Base-by-base conservation (phyloP, 2,113 vertebrate species). In the Peromyscus californicus region DNA sequence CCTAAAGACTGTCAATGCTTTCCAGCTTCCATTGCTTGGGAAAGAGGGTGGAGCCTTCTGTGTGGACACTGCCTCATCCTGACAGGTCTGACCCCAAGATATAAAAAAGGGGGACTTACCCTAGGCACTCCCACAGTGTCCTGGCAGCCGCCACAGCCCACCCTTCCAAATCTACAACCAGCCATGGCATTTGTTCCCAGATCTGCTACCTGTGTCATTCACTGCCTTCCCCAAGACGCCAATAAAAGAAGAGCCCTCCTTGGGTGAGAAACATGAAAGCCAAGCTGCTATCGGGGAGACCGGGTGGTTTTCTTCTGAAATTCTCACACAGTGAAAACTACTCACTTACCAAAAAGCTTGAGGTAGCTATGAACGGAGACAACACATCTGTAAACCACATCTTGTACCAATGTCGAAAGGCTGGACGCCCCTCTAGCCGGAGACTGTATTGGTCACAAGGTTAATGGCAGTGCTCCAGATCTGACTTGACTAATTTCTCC, bases 161-260 rank as follows among this genome's bases (percentile, higher is more conserved):
- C 84, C n/a, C 74, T 86, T 94, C 69, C 76, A 90, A 59, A 45
- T 75, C 90, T 57, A 57, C 54, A 7, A 78, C 92, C 78, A 54
- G 26, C 2, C 85, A 31, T 54, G 1, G 51, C 4, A 82, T 59
- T 91, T 90, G 94, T 95, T 93, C 92, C 91, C 70, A 74, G 83
- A 61, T 51, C 75, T 94, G 92, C 69, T 97, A 33, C 93, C 74
- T 76, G 90, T 96, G 94, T 88, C 93, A 94, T 29, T 96, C 96
- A 69, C 16, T 33, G 36, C 51, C 63, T 83, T 88, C 51, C 87
- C 78, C 63, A 39, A 70, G 82, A 5, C 63, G 22, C 9, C 59
- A 96, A 83, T n/a, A 93, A 33, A 82, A 95, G 90, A 75, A 79
- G 15, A 86, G 42, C 61, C 26, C 48, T 48, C 31, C 39, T 48